phyloP scores from a whole-genome alignment of 2,113 vertebrate species.

The Chloebia gouldiae region DNA sequence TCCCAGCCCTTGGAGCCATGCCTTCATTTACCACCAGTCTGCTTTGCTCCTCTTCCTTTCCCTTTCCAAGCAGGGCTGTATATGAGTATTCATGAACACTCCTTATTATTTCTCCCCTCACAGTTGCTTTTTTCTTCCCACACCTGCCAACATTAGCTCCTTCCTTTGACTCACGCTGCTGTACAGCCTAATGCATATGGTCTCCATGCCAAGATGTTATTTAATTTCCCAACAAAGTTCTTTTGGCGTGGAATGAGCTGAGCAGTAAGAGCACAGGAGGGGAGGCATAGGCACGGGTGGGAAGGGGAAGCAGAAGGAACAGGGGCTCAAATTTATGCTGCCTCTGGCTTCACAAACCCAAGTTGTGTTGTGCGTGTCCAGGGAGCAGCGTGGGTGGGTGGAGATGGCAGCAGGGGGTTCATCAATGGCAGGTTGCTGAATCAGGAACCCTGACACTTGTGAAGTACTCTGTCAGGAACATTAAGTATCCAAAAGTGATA shows the following conservation, averaged over 20 bases:
- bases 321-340: not conserved
- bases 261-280: not conserved
- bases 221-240: conserved; percentile 65
- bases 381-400: not conserved
- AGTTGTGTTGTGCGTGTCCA: not conserved
- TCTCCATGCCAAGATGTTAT: conserved; percentile 61
- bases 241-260: not conserved
- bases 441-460: conserved; percentile 92
- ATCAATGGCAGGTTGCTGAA: conserved; percentile 79
- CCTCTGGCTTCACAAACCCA: not conserved
- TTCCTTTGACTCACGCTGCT: conserved; percentile 47
- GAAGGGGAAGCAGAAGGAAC: not conserved
- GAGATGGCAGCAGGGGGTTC: conserved; percentile 41
- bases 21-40: conserved; percentile 37
- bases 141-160: conserved; percentile 66
- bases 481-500: conserved; percentile 99
- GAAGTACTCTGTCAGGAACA: conserved; percentile 99
- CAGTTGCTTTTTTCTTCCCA: conserved; percentile 61
- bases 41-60: conserved; percentile 11
- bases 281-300: not conserved
- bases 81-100: conserved; percentile 24
- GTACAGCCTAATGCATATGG: conserved; percentile 36
- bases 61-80: not conserved
- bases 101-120: conserved; percentile 51
- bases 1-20: not conserved